Evolutionary conservation across 1,140 invertebrate genomes (phyloP).

Genomic region (Caerostris extrusa): DNA sequence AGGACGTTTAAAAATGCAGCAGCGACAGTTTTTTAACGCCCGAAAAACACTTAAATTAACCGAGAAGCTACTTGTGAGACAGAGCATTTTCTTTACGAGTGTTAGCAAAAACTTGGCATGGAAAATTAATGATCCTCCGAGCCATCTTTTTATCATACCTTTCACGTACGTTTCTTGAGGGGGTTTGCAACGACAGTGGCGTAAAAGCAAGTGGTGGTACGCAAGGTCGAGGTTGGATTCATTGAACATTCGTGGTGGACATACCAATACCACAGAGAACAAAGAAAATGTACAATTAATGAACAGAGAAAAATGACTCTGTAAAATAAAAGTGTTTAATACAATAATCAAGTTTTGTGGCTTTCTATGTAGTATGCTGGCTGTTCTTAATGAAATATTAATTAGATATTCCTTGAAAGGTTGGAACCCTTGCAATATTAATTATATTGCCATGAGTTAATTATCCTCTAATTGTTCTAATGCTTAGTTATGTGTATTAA

Average conservation of each 20-base stretch:
- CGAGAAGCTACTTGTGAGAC: background rate
- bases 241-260: conserved; percentile 12
- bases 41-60: conserved; percentile 66
- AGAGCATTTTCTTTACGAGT: background rate
- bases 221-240: conserved; percentile 39
- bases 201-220: background rate
- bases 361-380: background rate
- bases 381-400: background rate
- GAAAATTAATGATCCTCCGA: conserved; percentile 58
- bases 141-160: background rate
- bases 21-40: conserved; percentile 70
- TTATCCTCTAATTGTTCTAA: background rate
- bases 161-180: background rate
- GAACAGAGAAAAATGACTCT: background rate
- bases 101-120: background rate
- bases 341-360: background rate
- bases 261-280: background rate
- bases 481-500: background rate
- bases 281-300: conserved; percentile 2
- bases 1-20: conserved; percentile 47
- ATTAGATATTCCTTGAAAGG: background rate
- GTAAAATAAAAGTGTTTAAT: background rate
- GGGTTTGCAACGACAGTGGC: conserved; percentile 14
- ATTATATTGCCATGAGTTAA: background rate
- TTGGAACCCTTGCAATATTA: background rate